A percentile compares a stretch with the other conserved stretches of the same genome.
Conservation (phyloP, 2,113 vertebrate species). For the Ageneiosus marmoratus region DNA sequence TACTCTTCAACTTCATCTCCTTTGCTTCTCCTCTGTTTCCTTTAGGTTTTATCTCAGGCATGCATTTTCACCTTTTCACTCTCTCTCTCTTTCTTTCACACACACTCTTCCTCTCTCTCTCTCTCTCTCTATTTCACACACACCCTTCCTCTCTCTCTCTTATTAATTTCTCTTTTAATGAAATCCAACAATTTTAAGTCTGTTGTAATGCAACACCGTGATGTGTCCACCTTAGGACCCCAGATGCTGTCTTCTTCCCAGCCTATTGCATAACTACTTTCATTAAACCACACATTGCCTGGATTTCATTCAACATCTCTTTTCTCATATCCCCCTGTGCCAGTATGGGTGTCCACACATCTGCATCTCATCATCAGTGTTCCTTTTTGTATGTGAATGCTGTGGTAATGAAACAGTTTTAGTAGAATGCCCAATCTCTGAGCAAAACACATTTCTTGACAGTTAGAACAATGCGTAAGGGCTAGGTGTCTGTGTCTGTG, state of each 20-base stretch:
- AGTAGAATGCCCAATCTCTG: background rate
- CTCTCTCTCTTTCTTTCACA: background rate
- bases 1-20: slow-evolving; percentile 32
- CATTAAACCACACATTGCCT: slow-evolving; percentile 38
- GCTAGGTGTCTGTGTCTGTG: background rate
- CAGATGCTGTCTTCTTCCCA: slow-evolving; percentile 37
- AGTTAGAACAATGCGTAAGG: background rate
- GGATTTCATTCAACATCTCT: slow-evolving; percentile 25
- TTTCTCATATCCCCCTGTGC: background rate
- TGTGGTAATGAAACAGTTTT: slow-evolving; percentile 8
- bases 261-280: slow-evolving; percentile 61
- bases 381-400: background rate
- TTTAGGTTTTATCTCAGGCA: background rate
- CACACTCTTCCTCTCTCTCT: background rate
- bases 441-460: background rate
- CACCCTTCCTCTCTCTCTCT: background rate
- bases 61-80: background rate
- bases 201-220: slow-evolving; percentile 37
- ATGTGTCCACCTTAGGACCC: slow-evolving; percentile 15
- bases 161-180: background rate
- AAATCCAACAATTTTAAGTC: slow-evolving; percentile 27
- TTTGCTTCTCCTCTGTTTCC: background rate
- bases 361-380: slow-evolving; percentile 18
- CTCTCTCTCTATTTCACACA: background rate
- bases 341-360: slow-evolving; percentile 26